Evolutionary conservation across 2,113 vertebrate species (phyloP), one percentile per base, ranked within the genome.

Genomic region (Heterotis niloticus): DNA sequence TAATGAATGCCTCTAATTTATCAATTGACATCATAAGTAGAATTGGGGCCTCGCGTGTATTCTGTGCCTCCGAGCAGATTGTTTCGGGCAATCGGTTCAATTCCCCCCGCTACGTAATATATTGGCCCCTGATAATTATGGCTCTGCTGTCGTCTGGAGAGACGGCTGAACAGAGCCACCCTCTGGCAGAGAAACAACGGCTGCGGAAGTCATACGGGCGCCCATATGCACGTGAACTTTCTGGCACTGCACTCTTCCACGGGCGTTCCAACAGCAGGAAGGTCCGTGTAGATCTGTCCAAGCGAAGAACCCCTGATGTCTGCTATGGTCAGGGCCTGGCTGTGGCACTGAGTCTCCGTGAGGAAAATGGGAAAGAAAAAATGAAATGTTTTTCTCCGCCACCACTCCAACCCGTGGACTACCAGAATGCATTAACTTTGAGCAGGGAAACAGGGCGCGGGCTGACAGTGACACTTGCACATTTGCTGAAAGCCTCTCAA

Each of bases 81-180:
- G 29, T 71, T 52, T 52, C 68, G 51, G 68, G 34, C 29, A 51
- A 71, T 52, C 68, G 12, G 20, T 52, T 71, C 16, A 51, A 34
- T 51, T 70, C 68, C 14, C 29, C 29, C 68, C 16, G 51, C 29
- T 71, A 71, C 20, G 51, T 52, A 72, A 54, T 23, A 54, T 52
- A 72, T 72, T 72, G 23, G 16, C 23, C n/a, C 34, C 10, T 10
- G 52, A 72, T 54, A 72, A 72, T 54, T 72, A 72, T 72, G 34
- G 10, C 69, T 54, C 18, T 72, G 9, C 51, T 51, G 34, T 72
- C 18, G n/a, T 44, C 69, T 71, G 18, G 44, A 72, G 20, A 51
- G 18, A 71, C 10, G 20, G 68, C n/a, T 68, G 16, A 68, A 68
- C 26, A 29, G 66, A 68, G 28, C 66, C 13, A 16, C 66, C 29